Conservation (phyloP, 2,888 invertebrate species). For the Julus scandinavius region DNA sequence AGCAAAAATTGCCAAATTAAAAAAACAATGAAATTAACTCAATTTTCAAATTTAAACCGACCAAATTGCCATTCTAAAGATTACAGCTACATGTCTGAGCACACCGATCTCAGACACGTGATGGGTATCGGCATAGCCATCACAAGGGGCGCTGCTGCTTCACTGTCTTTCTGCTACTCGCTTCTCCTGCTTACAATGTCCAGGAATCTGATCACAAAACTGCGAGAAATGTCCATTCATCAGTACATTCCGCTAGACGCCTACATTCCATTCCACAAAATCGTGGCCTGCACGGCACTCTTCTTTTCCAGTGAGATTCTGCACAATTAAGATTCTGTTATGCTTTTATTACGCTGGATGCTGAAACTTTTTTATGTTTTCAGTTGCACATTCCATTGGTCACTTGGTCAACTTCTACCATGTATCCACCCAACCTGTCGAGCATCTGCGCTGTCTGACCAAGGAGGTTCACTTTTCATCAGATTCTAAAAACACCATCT, state of each 20-base stretch:
- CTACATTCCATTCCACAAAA: conserved; percentile 96
- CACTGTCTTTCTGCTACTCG: conserved; percentile 93
- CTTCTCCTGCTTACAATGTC: conserved; percentile 93
- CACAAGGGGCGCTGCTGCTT: conserved; percentile 92
- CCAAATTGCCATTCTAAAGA: conserved; percentile 68
- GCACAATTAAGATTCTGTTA: not conserved
- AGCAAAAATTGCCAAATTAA: conserved; percentile 30
- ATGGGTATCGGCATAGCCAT: conserved; percentile 98
- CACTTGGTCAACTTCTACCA: conserved; percentile 98
- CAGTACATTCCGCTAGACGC: conserved; percentile 94
- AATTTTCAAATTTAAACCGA: not conserved
- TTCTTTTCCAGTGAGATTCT: conserved; percentile 78
- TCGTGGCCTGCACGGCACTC: conserved; percentile 92
- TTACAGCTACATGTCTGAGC: conserved; percentile 96
- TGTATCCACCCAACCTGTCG: conserved; percentile 93
- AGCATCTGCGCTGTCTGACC: conserved; percentile 90
- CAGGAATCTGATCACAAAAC: conserved; percentile 87
- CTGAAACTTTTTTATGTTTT: conserved; percentile 41
- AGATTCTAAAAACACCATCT: conserved; percentile 92
- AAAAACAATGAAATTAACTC: conserved; percentile 22
- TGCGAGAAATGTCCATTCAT: conserved; percentile 93
- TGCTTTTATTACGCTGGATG: too few species aligned
- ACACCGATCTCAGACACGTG: conserved; percentile 92
- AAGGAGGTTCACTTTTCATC: conserved; percentile 94
- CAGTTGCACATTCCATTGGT: conserved; percentile 86